Evolutionary conservation across 2,797 vertebrate species (phyloP), one percentile per base, ranked within the genome.

Genomic region (Ptychobarbus kaznakovi): DNA sequence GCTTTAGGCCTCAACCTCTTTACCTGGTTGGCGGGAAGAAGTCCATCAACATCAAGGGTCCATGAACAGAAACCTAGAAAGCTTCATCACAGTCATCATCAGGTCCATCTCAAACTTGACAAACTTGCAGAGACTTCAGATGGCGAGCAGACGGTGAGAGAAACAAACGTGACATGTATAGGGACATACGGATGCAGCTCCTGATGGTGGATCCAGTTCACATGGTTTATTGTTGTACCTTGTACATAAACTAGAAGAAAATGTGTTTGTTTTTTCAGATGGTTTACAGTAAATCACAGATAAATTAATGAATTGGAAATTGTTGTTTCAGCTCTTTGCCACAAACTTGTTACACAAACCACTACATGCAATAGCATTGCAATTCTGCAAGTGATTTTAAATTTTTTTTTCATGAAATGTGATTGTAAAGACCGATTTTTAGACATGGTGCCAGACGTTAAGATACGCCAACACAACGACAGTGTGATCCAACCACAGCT

Each of bases 1-100:
- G 96, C 87, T 91, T 91, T 75, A 92, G 95, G 87, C 86, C 93
- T 56, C 93, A 93, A 28, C 94, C 95, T 49, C 86, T 94, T 81
- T 95, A 94, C 20, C 88, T 96, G 93, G 38, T 95, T 81, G 88
- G 93, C 2, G 95, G 95, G 4, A 96, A 96, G 90, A 96, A 96
- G 86, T 92, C 95, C 0, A 72, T 91, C 28, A 84, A 90, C 81
- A 91, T 95, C 88, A 95, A 94, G 87, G 92, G 93, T 51, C 89
- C 86, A 8, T 96, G 93, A 96, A 89, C 79, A 81, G 42, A 73
- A 15, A 76, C 18, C 80, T 78, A 35, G 82, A 89, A 86, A 89
- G 85, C 82, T 68, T 90, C 86, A 89, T 83, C 81, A 88, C 84
- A 70, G 78, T 88, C 84, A 75, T 86, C 83, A 86, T 69, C 66